Percentiles rank a stretch among this genome's conserved stretches.
Conservation (phyloP, 2,797 vertebrate species). For the Cyclopterus lumpus region DNA sequence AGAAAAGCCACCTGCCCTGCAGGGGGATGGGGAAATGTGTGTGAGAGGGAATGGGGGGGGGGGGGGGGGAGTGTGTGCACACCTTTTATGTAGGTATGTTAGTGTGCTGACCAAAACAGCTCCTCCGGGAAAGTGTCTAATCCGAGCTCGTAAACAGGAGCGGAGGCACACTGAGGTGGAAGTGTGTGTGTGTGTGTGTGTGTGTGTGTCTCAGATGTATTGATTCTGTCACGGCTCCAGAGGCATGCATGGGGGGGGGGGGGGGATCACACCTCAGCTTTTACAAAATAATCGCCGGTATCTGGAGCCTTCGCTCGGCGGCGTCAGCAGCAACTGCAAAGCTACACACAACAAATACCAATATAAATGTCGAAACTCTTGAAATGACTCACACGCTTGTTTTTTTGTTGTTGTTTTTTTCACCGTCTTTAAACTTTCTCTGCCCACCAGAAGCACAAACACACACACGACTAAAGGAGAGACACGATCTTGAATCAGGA, state of each 20-base stretch:
- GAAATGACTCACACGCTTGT: constrained; percentile 1
- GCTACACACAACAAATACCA: background rate
- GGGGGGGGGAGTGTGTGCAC: background rate
- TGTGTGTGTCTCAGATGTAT: constrained; percentile 78
- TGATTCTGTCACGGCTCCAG: constrained; percentile 79
- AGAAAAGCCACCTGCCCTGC: constrained; percentile 53
- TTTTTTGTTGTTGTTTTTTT: too few relatives aligned
- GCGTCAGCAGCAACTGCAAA: constrained; percentile 30
- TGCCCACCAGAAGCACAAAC: background rate
- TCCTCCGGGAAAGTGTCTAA: constrained; percentile 46
- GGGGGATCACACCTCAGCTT: constrained; percentile 69
- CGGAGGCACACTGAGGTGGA: constrained; percentile 55
- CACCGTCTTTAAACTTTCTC: background rate
- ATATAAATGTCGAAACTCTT: background rate
- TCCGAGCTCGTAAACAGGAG: constrained; percentile 20
- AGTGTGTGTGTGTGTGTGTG: constrained; percentile 58
- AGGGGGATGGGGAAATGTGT: constrained; percentile 38
- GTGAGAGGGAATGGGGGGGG: constrained; percentile 24
- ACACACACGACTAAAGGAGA: background rate
- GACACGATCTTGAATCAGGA: constrained; percentile 5
- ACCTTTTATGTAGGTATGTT: constrained; percentile 1
- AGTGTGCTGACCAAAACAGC: constrained; percentile 27
- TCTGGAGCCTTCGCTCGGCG: constrained; percentile 45
- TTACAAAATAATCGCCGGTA: constrained; percentile 70
- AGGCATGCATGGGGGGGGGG: too few relatives aligned